These are phyloP conservation scores for Sinocyclocheilus anophthalmus DNA, from an alignment of 2,113 vertebrate genomes.

Conservation along the genomic window DNA sequence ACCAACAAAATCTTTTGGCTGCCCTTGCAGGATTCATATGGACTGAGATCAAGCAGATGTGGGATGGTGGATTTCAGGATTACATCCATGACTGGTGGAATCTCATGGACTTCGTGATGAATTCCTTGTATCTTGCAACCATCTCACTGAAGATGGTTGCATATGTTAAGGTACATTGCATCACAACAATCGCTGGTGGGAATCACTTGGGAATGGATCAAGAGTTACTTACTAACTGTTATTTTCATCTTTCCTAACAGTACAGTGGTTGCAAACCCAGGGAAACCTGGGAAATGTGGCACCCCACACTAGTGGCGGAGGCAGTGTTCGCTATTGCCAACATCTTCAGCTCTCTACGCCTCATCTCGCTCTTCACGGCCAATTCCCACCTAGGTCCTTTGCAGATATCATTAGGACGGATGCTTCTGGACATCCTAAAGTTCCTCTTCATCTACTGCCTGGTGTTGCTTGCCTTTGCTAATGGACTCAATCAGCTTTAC, in stretches of 20 bases:
- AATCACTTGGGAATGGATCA: neutral
- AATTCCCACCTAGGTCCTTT: slow-evolving; percentile 97
- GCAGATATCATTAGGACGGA: slow-evolving; percentile 96
- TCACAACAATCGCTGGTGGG: neutral
- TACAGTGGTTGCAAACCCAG: slow-evolving; percentile 78
- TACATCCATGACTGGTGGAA: slow-evolving; percentile 99
- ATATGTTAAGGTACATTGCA: slow-evolving; percentile 84
- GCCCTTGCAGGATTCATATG: slow-evolving; percentile 90
- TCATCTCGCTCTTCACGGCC: slow-evolving; percentile 96
- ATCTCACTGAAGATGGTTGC: slow-evolving; percentile 97
- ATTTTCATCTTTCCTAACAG: slow-evolving; percentile 70
- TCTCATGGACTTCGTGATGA: slow-evolving; percentile 99
- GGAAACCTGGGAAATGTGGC: slow-evolving; percentile 90
- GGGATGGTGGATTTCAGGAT: slow-evolving; percentile 94
- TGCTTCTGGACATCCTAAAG: slow-evolving; percentile 98
- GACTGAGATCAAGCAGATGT: slow-evolving; percentile 99
- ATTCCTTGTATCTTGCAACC: slow-evolving; percentile 93
- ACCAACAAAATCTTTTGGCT: slow-evolving; percentile 53
- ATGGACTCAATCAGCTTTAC: slow-evolving; percentile 96
- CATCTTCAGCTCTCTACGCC: slow-evolving; percentile 96
- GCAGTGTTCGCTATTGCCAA: slow-evolving; percentile 96
- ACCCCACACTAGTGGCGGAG: slow-evolving; percentile 94
- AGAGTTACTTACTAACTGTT: neutral
- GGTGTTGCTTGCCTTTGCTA: slow-evolving; percentile 94
- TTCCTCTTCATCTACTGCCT: slow-evolving; percentile 99